Evolutionary conservation across 2,797 vertebrate species (phyloP), one percentile per base, ranked within the genome.

Genomic region (Coregonus sp.): DNA sequence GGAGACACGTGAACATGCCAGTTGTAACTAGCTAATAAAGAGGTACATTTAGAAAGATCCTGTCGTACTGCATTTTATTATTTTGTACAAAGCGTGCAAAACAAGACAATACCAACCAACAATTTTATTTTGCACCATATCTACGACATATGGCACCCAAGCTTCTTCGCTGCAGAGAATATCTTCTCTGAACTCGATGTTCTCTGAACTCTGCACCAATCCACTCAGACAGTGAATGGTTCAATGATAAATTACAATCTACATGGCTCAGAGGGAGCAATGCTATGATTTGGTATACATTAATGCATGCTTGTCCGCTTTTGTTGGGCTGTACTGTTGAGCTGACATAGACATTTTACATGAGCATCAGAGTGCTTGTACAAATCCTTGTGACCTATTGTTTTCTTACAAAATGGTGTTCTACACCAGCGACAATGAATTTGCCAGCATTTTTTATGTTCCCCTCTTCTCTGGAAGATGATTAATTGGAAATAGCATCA

Each of bases 401-500:
- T 87, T 75, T 69, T 73, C 31, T 68, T 4, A 80, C 78, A 86
- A 86, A 85, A 66, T 47, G 40, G 9, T 47, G 63, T 31, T 75
- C 78, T 61, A 56, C 78, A 77, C 85, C 81, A 84, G 81, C 71
- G 66, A 80, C 88, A 86, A 74, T 82, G 78, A 83, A 79, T 88
- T 86, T 82, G 74, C 40, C 40, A 47, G 40, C 40, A 11, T 11
- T 47, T 87, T 81, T 85, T 81, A 91, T 89, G 82, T 88, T 84
- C 82, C 74, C n/a, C 20, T 86, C 81, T 84, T 75, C 73, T 81
- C 77, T 73, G 80, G 78, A 59, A 69, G 78, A 80, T 82, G 81
- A 89, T 90, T 90, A 86, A 89, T 91, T 91, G 87, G 87, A 91
- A 92, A 86, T 63, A 71, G 79, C 89, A 82, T 80, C 84, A 65